These are phyloP conservation scores for Gymnosoma rotundatum DNA, from an alignment of 2,888 invertebrate species.

Conservation along the genomic window DNA sequence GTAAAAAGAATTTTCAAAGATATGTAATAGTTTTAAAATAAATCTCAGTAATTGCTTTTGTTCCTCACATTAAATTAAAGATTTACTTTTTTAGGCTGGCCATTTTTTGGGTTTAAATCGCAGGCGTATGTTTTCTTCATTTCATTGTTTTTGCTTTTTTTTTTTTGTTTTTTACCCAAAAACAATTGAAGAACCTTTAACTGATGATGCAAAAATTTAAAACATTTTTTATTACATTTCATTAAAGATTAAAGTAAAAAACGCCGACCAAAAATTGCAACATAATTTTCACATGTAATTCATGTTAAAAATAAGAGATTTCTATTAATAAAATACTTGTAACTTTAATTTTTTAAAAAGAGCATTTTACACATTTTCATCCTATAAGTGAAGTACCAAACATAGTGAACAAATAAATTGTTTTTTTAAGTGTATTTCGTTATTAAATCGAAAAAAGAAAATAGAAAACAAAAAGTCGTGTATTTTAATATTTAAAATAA, in stretches of 20 bases:
- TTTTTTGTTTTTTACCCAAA: not conserved
- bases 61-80: conserved; percentile 34
- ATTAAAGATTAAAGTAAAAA: conserved; percentile 60
- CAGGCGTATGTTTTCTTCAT: conserved; percentile 8
- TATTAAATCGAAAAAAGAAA: not conserved
- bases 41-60: conserved; percentile 66
- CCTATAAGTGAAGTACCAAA: not conserved
- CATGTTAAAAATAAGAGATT: too few species aligned
- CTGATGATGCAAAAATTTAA: conserved; percentile 59
- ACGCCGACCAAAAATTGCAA: conserved; percentile 31
- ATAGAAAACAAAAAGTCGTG: not conserved
- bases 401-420: not conserved
- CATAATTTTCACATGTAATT: not conserved
- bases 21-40: conserved; percentile 31
- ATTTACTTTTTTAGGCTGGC: conserved; percentile 51
- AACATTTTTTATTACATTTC: conserved; percentile 35
- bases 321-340: not conserved
- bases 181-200: conserved; percentile 13
- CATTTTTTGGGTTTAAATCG: conserved; percentile 68
- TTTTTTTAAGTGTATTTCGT: not conserved
- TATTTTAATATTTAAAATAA: not conserved
- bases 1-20: not conserved
- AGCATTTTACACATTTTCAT: not conserved
- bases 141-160: conserved; percentile 1
- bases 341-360: not conserved